Evolutionary conservation across 2,888 invertebrate genomes (phyloP).

Genomic region (Tenthredo mesomela): DNA sequence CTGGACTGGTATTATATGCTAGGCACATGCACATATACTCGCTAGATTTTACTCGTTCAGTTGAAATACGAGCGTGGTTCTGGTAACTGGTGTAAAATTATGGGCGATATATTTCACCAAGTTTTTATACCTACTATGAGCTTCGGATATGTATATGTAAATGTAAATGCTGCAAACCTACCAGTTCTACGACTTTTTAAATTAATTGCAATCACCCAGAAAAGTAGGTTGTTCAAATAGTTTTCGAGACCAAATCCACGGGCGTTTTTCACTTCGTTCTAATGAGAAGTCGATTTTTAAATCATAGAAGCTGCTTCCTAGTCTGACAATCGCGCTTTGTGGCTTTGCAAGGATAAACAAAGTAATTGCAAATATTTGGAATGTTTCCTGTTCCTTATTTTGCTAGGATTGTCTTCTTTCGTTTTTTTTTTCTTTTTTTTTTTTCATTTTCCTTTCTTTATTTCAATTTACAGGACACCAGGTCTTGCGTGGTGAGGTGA

Average conservation of each 20-base stretch:
- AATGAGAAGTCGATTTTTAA: not conserved
- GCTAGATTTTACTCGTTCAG: constrained; percentile 7
- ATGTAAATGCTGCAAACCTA: not conserved
- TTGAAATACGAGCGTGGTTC: constrained; percentile 43
- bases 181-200: constrained; percentile 22
- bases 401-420: not conserved
- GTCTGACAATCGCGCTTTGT: not conserved
- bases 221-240: constrained; percentile 29
- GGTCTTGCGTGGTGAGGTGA: not conserved
- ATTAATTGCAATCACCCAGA: constrained; percentile 32
- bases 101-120: constrained; percentile 31
- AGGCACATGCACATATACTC: not conserved
- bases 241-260: not conserved
- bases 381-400: not conserved
- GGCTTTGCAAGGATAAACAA: not conserved
- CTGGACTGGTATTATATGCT: not conserved
- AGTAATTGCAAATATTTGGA: not conserved
- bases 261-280: not conserved
- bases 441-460: not conserved
- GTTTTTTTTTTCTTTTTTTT: not conserved
- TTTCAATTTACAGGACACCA: not conserved
- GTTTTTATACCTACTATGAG: constrained; percentile 12
- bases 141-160: not conserved
- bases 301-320: not conserved
- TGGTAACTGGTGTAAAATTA: constrained; percentile 38